A percentile compares a stretch with the other conserved stretches of the same genome.
Evolutionary conservation across 2,797 vertebrate genomes (phyloP).

Genomic region (Eulemur mongoz): DNA sequence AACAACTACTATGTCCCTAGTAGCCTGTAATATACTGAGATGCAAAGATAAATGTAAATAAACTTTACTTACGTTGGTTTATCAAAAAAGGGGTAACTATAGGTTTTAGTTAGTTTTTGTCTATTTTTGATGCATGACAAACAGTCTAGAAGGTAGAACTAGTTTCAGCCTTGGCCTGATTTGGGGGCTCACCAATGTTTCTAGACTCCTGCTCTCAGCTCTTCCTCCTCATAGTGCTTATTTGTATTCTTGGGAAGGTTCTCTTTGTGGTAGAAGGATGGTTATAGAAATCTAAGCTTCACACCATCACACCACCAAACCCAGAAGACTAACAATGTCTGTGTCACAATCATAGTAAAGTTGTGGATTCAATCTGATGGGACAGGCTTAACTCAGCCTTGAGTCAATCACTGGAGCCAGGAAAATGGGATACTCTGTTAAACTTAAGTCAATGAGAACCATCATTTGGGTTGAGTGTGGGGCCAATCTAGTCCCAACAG

Average conservation of each 20-base stretch:
- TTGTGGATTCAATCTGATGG: neutral
- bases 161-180: neutral
- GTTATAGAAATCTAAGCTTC: neutral
- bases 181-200: neutral
- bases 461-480: neutral
- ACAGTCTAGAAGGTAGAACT: neutral
- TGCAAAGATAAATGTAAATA: neutral
- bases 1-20: neutral
- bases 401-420: neutral
- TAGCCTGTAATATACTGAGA: neutral
- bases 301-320: neutral
- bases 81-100: neutral
- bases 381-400: neutral
- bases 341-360: neutral
- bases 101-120: neutral
- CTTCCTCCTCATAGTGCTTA: neutral
- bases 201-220: neutral
- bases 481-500: neutral
- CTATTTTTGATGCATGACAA: neutral
- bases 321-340: neutral
- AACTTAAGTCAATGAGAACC: neutral
- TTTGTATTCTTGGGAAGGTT: neutral
- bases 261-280: neutral
- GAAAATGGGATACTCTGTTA: neutral
- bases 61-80: neutral